Base-by-base conservation (phyloP, 1,140 invertebrate species). In the Zelostemma sp. region DNA sequence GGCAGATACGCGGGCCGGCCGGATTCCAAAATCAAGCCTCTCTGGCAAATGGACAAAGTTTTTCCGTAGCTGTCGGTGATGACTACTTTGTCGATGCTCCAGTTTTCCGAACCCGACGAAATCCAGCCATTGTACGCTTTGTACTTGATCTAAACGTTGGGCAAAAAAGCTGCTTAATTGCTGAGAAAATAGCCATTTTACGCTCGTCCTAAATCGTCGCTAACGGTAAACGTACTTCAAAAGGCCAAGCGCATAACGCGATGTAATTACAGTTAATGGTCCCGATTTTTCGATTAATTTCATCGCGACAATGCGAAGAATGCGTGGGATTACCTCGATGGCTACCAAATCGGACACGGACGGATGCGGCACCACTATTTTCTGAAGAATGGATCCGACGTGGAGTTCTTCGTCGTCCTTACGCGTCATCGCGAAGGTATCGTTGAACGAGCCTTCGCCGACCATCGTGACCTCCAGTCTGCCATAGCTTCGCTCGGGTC, bases 91-190 rank as follows among this genome's bases (percentile, higher is more conserved):
- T 96, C 92, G 45, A 97, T 89, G 66, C 88, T 90, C 89, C 94
- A 93, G 19, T 90, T 86, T 43, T 90, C 88, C 31, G 94, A 84
- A 0, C 94, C 95, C 11, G 92, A 93, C n/a, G 92, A 94, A 45
- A 97, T 89, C 95, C 95, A 97, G 1, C 95, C 95, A 57, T 91
- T 93, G 84, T 97, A 97, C 0, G 94, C 93, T 1, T 91, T 93
- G 85, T 97, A 97, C 47, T 92, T 90, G 4, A 97, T 84, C 77
- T 93, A 88, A 0, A 92, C n/a, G n/a, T n/a, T n/a, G n/a, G n/a
- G n/a, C n/a, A n/a, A n/a, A n/a, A n/a, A n/a, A n/a, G n/a, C n/a
- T n/a, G n/a, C n/a, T n/a, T n/a, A n/a, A n/a, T n/a, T n/a, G n/a
- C n/a, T n/a, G n/a, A n/a, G n/a, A n/a, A n/a, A n/a, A n/a, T n/a